Evolutionary conservation across 2,888 invertebrate species (phyloP), one percentile per base, ranked within the genome.

Genomic region (Lepetodrilus schrolli): DNA sequence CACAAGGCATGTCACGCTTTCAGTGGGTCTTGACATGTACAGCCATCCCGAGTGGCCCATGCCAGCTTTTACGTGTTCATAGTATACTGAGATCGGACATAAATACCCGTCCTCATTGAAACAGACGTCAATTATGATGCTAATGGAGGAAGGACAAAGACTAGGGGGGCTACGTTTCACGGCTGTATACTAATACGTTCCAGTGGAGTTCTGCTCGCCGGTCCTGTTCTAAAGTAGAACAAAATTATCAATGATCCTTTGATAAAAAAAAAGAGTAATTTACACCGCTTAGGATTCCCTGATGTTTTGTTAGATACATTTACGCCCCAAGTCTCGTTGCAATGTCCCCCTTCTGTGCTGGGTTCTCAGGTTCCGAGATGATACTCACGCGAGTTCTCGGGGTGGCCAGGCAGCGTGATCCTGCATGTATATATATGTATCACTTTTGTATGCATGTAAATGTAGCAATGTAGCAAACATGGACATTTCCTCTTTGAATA

Each of bases 101-200:
- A 58, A 58, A 58, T 58, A 58, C 58, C 23, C 13, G 58, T 7
- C 58, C 34, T 13, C 30, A 26, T 23, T 58, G 58, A 58, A 58
- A 58, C 58, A 58, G 58, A 58, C 58, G 58, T 58, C 58, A 58
- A 58, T 34, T 58, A 58, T 58, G 58, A 58, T 58, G 58, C 58
- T 58, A 58, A 58, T 58, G 30, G 48, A n/a, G 17, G 2, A 30
- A 3, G 58, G 30, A 23, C 26, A 58, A 34, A 30, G 30, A 17
- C 26, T 30, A n/a, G 58, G 58, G 17, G n/a, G n/a, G n/a, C n/a
- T n/a, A n/a, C n/a, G n/a, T n/a, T n/a, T n/a, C n/a, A n/a, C n/a
- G n/a, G n/a, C n/a, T n/a, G n/a, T n/a, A n/a, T n/a, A n/a, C n/a
- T n/a, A n/a, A n/a, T n/a, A n/a, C n/a, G n/a, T n/a, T n/a, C n/a